Evolutionary conservation across 2,888 invertebrate genomes (phyloP).

Genomic region (Luperina testacea): DNA sequence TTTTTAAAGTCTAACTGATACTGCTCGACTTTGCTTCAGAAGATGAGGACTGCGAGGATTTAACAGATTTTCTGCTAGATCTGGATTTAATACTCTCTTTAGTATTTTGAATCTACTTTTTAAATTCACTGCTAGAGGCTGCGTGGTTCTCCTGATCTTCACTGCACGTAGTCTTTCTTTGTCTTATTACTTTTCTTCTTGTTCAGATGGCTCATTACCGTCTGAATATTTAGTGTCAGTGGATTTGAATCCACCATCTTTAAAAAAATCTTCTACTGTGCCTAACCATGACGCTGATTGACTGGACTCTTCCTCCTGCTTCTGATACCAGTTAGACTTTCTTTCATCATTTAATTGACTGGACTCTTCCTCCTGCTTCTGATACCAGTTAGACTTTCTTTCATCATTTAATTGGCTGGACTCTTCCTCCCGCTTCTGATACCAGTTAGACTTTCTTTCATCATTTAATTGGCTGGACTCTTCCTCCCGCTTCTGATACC

Average conservation of each 20-base stretch:
- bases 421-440: neutral
- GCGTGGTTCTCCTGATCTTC: neutral
- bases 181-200: neutral
- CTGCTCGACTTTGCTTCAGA: neutral
- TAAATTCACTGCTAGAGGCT: neutral
- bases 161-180: neutral
- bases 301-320: neutral
- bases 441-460: rapidly evolving
- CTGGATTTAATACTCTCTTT: neutral
- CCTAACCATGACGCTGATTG: neutral
- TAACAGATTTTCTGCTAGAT: neutral
- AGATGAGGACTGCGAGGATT: neutral
- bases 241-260: neutral
- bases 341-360: neutral
- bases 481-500: neutral
- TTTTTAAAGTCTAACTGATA: neutral
- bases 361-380: neutral
- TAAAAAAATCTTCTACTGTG: neutral
- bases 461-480: neutral
- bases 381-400: neutral
- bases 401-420: neutral
- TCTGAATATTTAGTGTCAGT: neutral
- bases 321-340: neutral
- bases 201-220: neutral
- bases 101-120: neutral